These are phyloP conservation scores for Alitta virens DNA, from an alignment of 2,888 invertebrate genomes.

Conservation along the genomic window DNA sequence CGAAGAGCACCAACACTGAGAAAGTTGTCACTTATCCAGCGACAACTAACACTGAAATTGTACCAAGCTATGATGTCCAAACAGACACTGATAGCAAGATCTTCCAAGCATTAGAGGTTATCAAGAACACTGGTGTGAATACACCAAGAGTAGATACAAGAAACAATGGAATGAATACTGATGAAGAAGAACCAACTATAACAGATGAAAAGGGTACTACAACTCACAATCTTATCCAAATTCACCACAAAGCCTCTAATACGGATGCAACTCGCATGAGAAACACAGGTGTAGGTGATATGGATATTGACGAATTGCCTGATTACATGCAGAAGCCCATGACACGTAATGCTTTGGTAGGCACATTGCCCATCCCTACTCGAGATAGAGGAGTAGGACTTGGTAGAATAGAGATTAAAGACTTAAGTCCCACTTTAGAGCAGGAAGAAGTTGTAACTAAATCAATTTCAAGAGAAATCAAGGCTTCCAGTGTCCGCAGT, in stretches of 20 bases:
- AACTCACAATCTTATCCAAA: conserved; percentile 5
- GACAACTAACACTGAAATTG: conserved; percentile 42
- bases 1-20: conserved; percentile 41
- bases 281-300: conserved; percentile 11
- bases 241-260: conserved; percentile 1
- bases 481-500: background rate
- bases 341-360: too few species aligned
- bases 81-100: conserved; percentile 19
- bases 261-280: conserved; percentile 6
- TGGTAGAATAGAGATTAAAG: too few species aligned
- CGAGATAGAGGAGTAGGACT: too few species aligned
- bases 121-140: conserved; percentile 11
- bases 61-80: background rate
- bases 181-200: background rate
- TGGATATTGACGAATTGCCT: background rate
- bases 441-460: background rate
- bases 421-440: background rate
- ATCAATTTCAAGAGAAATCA: background rate
- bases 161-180: conserved; percentile 9
- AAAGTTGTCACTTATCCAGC: conserved; percentile 31
- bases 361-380: too few species aligned
- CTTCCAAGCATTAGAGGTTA: conserved; percentile 1
- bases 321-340: too few species aligned
- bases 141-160: conserved; percentile 1
- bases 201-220: conserved; percentile 3